Base-by-base conservation (phyloP, 2,113 vertebrate genomes). In the Ornithorhynchus anatinus region DNA sequence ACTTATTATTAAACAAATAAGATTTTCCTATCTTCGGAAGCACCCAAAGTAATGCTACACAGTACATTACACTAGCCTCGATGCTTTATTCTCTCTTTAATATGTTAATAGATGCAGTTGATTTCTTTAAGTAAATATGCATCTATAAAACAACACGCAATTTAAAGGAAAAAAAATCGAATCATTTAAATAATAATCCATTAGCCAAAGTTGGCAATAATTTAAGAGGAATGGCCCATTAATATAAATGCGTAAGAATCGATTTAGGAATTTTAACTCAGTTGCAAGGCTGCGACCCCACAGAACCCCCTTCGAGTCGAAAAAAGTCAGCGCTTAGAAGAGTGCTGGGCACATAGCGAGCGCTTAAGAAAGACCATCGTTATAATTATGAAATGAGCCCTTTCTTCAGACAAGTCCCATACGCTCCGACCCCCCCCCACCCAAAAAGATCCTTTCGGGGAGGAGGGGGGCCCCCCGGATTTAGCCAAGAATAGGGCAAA, bases 1-100 rank as follows among this genome's bases (percentile, higher is more conserved):
- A 93, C 87, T 91, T 93, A 90, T 92, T 93, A 92, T 93, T 92
- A 93, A 94, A 93, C 92, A 94, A 93, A 94, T 93, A 94, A 91
- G 91, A 93, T 91, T 91, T 90, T 86, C 89, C 88, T 90, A 88
- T 89, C 91, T 93, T 89, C 79, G 81, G 71, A 77, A 92, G 86
- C 86, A 90, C 87, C 89, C 87, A 89, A 89, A 90, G 89, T 93
- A 91, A 90, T 88, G 83, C 86, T 86, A 88, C 85, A 88, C 88
- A 90, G 87, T 92, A 85, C 86, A 85, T 91, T 90, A 90, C 87
- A 90, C 86, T 84, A 90, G 85, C 70, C 84, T 72, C 35, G 77
- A 84, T 90, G 88, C 86, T 92, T 90, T 91, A 91, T 91, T 92
- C 88, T 84, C 85, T 88, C 82, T 84, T 92, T 89, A 91, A 81